Evolutionary conservation across 2,113 vertebrate genomes (phyloP).

Genomic region (Etia nguti): DNA sequence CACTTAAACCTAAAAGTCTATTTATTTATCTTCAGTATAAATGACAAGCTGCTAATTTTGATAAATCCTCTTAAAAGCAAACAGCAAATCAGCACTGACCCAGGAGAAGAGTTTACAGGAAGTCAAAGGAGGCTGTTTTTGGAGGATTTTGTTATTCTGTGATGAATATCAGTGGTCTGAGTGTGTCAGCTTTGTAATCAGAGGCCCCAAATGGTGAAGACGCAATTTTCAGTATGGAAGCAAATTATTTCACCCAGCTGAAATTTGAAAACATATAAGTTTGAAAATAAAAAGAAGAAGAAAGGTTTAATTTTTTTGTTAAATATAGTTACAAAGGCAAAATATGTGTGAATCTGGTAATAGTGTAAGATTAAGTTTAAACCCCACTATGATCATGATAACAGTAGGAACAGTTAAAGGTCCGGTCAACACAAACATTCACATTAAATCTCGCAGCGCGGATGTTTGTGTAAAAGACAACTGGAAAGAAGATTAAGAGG

Average conservation of each 20-base stretch:
- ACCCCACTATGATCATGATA: not conserved
- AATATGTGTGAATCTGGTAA: not conserved
- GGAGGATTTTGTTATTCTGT: not conserved
- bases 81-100: not conserved
- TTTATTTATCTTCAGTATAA: not conserved
- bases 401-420: not conserved
- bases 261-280: not conserved
- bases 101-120: not conserved
- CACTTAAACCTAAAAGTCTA: not conserved
- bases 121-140: not conserved
- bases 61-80: not conserved
- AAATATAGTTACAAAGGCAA: not conserved
- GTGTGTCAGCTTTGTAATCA: not conserved
- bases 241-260: not conserved
- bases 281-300: not conserved
- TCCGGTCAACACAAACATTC: not conserved
- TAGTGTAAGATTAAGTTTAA: not conserved
- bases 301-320: not conserved
- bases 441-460: not conserved
- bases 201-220: not conserved
- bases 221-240: not conserved
- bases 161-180: not conserved
- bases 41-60: not conserved
- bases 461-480: not conserved
- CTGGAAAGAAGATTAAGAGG: not conserved